Conservation (phyloP, 2,888 invertebrate species). For the Mimachlamys varia region DNA sequence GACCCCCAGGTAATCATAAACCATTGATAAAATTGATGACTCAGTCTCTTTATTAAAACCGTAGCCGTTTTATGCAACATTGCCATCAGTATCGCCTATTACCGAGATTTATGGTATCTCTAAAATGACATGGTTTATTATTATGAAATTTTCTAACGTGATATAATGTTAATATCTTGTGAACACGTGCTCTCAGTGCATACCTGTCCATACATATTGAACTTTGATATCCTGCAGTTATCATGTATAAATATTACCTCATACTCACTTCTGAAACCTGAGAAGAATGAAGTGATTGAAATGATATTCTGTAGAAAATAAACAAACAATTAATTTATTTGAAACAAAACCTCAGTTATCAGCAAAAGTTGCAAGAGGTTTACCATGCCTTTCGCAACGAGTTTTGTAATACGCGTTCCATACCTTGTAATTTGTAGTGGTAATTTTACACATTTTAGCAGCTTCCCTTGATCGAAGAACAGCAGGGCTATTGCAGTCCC, state of each 20-base stretch:
- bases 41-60: not conserved
- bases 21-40: conserved; percentile 46
- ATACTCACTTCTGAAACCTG: no score
- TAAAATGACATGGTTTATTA: conserved; percentile 9
- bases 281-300: no score
- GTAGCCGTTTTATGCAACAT: not conserved
- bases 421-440: no score
- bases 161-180: not conserved
- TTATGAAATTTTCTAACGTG: not conserved
- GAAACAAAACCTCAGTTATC: no score
- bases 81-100: not conserved
- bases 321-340: no score
- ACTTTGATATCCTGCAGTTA: not conserved
- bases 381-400: no score
- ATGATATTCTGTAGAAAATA: no score
- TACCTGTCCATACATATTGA: not conserved
- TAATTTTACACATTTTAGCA: no score
- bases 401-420: no score
- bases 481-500: no score
- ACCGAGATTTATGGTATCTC: not conserved
- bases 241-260: not conserved
- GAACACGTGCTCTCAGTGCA: not conserved
- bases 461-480: no score
- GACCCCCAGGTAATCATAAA: conserved; percentile 76
- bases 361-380: no score